Evolutionary conservation across 1,140 invertebrate genomes (phyloP).

Genomic region (Rhyzopertha dominica): DNA sequence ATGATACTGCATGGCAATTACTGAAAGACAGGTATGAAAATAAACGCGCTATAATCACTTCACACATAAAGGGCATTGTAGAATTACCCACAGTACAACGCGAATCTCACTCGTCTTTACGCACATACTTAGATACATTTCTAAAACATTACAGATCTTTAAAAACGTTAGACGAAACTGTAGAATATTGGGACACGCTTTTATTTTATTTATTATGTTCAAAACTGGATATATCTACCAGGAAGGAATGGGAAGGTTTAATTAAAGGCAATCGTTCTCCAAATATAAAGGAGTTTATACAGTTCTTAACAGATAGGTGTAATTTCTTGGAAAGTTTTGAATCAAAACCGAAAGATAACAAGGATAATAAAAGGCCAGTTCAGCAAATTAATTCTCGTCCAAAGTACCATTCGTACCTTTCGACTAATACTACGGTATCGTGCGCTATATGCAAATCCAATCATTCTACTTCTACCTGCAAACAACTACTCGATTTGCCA

Average conservation of each 20-base stretch:
- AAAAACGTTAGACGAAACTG: slow-evolving; percentile 3
- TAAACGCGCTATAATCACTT: slow-evolving; percentile 11
- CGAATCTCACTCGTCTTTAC: slow-evolving; percentile 11
- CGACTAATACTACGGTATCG: too few relatives aligned
- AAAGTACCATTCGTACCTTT: too few relatives aligned
- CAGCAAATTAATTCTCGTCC: neutral
- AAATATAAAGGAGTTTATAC: slow-evolving; percentile 5
- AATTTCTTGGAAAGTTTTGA: slow-evolving; percentile 13
- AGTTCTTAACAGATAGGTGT: slow-evolving; percentile 11
- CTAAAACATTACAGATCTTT: slow-evolving; percentile 9
- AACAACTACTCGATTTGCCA: slow-evolving; percentile 10
- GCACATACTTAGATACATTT: slow-evolving; percentile 10
- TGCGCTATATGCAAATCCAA: slow-evolving; percentile 1
- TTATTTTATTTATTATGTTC: slow-evolving; percentile 8
- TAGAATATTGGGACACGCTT: slow-evolving; percentile 13
- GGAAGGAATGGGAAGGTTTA: slow-evolving; percentile 13
- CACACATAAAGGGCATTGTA: slow-evolving; percentile 11
- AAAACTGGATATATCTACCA: slow-evolving; percentile 4
- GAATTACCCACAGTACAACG: neutral
- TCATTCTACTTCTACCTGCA: slow-evolving; percentile 7
- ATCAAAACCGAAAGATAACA: neutral
- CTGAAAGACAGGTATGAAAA: slow-evolving; percentile 15
- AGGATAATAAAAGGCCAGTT: slow-evolving; percentile 2
- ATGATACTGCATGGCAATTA: slow-evolving; percentile 9
- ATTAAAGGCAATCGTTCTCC: slow-evolving; percentile 1